Evolutionary conservation across 2,113 vertebrate species (phyloP).

Genomic region (Speoplatyrhinus poulsoni): DNA sequence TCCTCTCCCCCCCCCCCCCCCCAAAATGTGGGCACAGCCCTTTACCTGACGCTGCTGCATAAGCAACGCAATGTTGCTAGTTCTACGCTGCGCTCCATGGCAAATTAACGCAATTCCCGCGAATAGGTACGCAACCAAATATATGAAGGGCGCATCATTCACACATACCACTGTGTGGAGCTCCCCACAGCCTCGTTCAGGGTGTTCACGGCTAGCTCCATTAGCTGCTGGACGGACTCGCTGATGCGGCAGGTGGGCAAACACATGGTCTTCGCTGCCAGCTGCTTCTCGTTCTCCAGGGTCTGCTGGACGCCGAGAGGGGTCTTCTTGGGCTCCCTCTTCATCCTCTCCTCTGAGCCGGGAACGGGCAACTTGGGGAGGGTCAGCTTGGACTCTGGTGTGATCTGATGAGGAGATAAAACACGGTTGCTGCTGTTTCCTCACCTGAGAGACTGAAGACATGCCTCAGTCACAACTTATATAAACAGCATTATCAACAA

Average conservation of each 20-base stretch:
- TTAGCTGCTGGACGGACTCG: constrained; percentile 86
- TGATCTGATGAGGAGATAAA: constrained; percentile 74
- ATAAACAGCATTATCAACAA: neutral
- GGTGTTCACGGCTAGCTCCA: constrained; percentile 89
- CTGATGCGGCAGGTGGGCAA: constrained; percentile 90
- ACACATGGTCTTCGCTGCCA: constrained; percentile 81
- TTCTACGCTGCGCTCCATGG: too few species aligned
- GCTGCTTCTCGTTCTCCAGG: constrained; percentile 74
- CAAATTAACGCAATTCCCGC: too few species aligned
- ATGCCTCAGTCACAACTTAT: neutral
- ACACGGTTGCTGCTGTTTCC: too few species aligned
- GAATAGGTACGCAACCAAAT: too few species aligned
- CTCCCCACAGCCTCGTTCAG: constrained; percentile 86
- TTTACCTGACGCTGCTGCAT: too few species aligned
- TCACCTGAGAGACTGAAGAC: neutral
- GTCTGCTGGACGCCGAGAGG: constrained; percentile 16
- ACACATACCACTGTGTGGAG: constrained; percentile 85
- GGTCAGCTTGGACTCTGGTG: constrained; percentile 75
- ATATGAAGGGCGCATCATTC: too few species aligned
- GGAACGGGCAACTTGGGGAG: constrained; percentile 80
- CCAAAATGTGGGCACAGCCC: too few species aligned
- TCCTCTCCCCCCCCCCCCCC: too few species aligned
- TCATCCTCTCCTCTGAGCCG: constrained; percentile 50
- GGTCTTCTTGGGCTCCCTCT: constrained; percentile 31
- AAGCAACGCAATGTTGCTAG: too few species aligned